phyloP scores from a whole-genome alignment of 2,888 invertebrate genomes.

The Drosophila anomalata region DNA sequence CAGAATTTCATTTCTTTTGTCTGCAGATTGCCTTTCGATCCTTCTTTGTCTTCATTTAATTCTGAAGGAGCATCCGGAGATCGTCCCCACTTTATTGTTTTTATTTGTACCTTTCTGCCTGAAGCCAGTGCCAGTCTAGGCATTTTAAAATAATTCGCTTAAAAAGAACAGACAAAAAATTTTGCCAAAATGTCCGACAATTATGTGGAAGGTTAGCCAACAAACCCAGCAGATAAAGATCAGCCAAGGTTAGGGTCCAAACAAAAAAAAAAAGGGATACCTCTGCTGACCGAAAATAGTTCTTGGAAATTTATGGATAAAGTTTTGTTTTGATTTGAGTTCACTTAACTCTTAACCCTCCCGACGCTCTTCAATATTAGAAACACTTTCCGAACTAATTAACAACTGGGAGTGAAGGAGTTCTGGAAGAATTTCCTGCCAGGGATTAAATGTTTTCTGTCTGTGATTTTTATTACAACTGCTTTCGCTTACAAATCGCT shows the following conservation, averaged over 20 bases:
- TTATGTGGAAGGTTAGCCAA: slow-evolving; percentile 37
- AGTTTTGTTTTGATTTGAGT: slow-evolving; percentile 61
- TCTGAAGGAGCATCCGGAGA: slow-evolving; percentile 39
- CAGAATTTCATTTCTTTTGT: slow-evolving; percentile 6
- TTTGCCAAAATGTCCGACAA: slow-evolving; percentile 44
- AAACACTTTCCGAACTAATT: slow-evolving; percentile 71
- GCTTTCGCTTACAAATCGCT: slow-evolving; percentile 70
- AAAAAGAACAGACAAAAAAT: slow-evolving; percentile 19
- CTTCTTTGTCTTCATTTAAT: slow-evolving; percentile 38
- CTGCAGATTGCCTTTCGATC: slow-evolving; percentile 4
- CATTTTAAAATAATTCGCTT: slow-evolving; percentile 77
- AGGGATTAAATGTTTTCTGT: slow-evolving; percentile 71
- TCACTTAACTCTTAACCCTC: slow-evolving; percentile 48
- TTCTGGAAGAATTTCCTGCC: slow-evolving; percentile 64
- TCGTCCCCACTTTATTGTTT: slow-evolving; percentile 1
- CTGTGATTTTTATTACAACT: slow-evolving; percentile 77
- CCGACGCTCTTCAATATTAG: slow-evolving; percentile 35
- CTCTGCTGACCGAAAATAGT: slow-evolving; percentile 39
- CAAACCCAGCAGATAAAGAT: slow-evolving; percentile 38
- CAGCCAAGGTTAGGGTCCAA: slow-evolving; percentile 28
- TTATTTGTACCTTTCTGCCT: slow-evolving; percentile 38
- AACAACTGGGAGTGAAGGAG: slow-evolving; percentile 52
- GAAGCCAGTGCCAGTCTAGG: slow-evolving; percentile 18
- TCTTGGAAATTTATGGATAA: slow-evolving; percentile 70
- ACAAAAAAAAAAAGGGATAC: slow-evolving; percentile 11